Evolutionary conservation across 2,113 vertebrate genomes (phyloP), one percentile per base, ranked within the genome.

Genomic region (Melanerpes formicivorus): DNA sequence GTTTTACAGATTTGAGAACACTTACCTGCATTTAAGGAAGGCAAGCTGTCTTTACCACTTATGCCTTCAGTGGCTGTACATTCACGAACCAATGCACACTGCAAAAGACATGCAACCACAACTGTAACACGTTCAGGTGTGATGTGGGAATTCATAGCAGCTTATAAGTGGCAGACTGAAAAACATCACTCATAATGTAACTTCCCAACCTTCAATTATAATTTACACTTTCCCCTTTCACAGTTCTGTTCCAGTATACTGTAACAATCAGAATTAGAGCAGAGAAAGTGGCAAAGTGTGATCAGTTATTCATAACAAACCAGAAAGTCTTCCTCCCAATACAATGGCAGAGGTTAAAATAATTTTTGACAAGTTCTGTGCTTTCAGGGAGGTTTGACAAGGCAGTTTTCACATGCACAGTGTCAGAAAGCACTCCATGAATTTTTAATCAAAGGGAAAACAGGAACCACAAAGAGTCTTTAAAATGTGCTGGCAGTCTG

Each of bases 51-150:
- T 95, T 97, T 98, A 63, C 98, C 97, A 14, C 94, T 97, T 75
- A 96, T 48, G 63, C 95, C 96, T 87, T 98, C 97, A 40, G 98
- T 96, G 40, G 97, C 97, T 14, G 95, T 96, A 92, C 98, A 98
- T 76, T 99, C 99, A 95, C 94, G 99, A 63, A 99, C 98, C 97
- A 99, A 90, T 14, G 99, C 96, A 97, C 98, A 99, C 99, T 99
- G 96, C 63, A 93, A 91, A 84, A 96, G 44, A 94, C 89, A 94
- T 4, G n/a, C 9, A 87, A 50, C 3, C n/a, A 91, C 29, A 74
- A 58, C 73, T 11, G 5, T 55, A 80, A 58, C 52, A 50, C 9
- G 21, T 77, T 42, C 16, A 30, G 23, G 18, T 44, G n/a, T 30
- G 44, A 48, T 8, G 32, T 84, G 71, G 69, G 78, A 34, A 60